Percentiles rank a stretch among this genome's conserved stretches.
These are phyloP conservation scores for Ardeotis arabs DNA, from an alignment of 2,113 vertebrate genomes.

Conservation along the genomic window DNA sequence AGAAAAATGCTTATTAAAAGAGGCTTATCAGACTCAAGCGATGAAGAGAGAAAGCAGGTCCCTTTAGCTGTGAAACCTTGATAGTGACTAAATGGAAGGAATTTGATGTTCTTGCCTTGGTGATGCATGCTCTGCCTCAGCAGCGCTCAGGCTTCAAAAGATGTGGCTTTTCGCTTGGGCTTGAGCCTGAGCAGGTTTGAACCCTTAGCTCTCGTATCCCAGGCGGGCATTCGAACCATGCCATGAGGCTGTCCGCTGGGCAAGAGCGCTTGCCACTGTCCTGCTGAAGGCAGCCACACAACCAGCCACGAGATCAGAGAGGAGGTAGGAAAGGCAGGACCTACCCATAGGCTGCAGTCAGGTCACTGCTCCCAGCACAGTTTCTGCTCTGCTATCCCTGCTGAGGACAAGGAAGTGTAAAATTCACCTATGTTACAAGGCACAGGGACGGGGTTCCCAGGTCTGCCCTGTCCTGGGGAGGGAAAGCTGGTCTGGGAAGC, in stretches of 20 bases:
- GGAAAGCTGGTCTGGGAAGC: background rate
- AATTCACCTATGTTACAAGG: background rate
- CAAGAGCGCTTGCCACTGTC: background rate
- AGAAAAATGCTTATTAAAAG: background rate
- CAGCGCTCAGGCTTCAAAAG: background rate
- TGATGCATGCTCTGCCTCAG: background rate
- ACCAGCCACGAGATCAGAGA: background rate
- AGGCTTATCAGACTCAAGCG: background rate
- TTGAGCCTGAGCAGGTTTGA: background rate
- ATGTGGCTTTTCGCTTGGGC: background rate
- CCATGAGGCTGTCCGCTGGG: background rate
- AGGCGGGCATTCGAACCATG: rapidly evolving
- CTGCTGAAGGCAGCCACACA: background rate
- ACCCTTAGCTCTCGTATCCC: background rate
- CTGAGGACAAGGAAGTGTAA: background rate
- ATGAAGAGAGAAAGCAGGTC: background rate
- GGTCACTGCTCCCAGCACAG: background rate
- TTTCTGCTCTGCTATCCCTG: background rate
- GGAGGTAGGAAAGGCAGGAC: background rate
- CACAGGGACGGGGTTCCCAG: background rate
- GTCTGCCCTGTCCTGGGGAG: background rate
- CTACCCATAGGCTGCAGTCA: rapidly evolving
- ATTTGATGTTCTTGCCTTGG: background rate
- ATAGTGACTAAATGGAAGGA: background rate
- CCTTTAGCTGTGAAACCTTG: background rate